Evolutionary conservation across 2,888 invertebrate species (phyloP), one percentile per base, ranked within the genome.

Genomic region (Amphipyra berbera): DNA sequence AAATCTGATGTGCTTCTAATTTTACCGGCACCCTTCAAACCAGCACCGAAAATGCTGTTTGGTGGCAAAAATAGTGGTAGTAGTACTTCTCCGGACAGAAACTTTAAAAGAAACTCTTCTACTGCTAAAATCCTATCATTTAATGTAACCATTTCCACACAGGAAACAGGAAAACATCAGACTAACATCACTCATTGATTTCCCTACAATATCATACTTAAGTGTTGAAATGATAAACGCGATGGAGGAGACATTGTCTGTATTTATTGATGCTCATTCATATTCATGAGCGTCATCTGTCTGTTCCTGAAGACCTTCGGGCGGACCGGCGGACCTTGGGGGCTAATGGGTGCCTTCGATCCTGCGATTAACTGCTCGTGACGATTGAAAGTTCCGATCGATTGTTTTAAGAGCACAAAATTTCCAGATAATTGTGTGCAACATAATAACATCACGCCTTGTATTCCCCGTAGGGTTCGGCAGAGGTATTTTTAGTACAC

Each of bases 321-420:
- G 41, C n/a, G 40, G 47, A 68, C 81, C 81, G 63, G 41, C n/a
- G 40, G 47, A 68, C 81, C 81, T 81, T 75, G 65, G 33, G 45
- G 63, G 59, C 45, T 81, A 68, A 79, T 75, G 41, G 65, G 57
- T 52, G 62, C 65, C 48, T 58, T 70, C 48, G 13, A 66, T 61
- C 61, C 62, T 15, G 52, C 12, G 55, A 67, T 70, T 70, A 64
- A 40, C 13, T 49, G 13, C 21, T 49, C 8, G 14, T 33, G 33
- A 8, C 41, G 14, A 30, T 38, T 44, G 38, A 33, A 27, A 38
- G 37, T 1, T 27, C 6, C 12, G 3, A 12, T 41, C 14, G n/a
- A 14, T 38, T 4, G 12, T 4, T 41, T 40, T 15, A 0, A 42
- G 14, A 7, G 37, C n/a, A n/a, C n/a, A n/a, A n/a, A n/a, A n/a